Evolutionary conservation across 2,113 vertebrate species (phyloP).

Genomic region (Carlito syrichta): DNA sequence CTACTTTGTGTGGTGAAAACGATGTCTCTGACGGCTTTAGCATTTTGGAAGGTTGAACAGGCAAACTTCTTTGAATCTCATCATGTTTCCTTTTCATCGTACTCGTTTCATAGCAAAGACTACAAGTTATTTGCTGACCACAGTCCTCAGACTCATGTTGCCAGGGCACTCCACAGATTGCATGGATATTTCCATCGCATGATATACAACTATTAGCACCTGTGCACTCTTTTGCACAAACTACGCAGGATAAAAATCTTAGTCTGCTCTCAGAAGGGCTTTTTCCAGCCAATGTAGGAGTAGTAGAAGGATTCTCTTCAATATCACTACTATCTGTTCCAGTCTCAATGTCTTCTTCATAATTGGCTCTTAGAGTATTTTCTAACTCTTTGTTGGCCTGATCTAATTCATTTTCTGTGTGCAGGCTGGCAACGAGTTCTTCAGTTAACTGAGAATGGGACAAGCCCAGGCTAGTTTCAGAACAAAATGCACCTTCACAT

Average conservation of each 20-base stretch:
- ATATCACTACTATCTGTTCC: slow-evolving; percentile 20
- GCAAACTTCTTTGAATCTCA: background rate
- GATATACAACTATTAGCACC: background rate
- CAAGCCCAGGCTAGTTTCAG: background rate
- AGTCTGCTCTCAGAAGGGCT: background rate
- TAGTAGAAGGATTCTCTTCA: background rate
- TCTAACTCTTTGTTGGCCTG: background rate
- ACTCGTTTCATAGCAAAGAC: slow-evolving; percentile 3
- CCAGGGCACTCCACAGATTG: background rate
- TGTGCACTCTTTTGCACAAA: slow-evolving; percentile 45
- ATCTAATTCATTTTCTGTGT: background rate
- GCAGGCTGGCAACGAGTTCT: background rate
- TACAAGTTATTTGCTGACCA: background rate
- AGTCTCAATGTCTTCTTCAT: background rate
- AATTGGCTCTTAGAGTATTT: background rate
- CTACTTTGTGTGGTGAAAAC: background rate
- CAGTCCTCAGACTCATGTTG: background rate
- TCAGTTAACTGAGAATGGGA: slow-evolving; percentile 1
- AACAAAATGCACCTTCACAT: background rate
- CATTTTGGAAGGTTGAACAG: slow-evolving; percentile 37
- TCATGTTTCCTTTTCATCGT: slow-evolving; percentile 26
- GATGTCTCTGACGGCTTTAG: background rate
- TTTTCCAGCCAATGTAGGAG: background rate
- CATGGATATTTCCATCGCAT: background rate
- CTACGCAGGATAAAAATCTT: background rate